Evolutionary conservation across 2,888 invertebrate genomes (phyloP).

Genomic region (Chrysolina haemoptera): DNA sequence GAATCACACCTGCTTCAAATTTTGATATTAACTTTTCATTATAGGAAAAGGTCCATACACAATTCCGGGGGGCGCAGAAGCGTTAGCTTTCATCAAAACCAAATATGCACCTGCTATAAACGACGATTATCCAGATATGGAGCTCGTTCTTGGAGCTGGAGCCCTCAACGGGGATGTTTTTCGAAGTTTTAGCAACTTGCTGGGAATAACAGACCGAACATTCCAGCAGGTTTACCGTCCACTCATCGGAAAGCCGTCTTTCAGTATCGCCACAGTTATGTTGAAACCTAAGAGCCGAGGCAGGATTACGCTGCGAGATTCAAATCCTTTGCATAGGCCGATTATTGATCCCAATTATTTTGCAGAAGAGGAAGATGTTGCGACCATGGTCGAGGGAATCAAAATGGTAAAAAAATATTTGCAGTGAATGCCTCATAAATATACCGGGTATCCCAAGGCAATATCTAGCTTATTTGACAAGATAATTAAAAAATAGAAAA

Average conservation of each 20-base stretch:
- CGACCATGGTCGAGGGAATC: constrained; percentile 81
- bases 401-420: constrained; percentile 73
- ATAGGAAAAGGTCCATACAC: constrained; percentile 79
- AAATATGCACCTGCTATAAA: constrained; percentile 70
- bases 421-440: too few relatives aligned
- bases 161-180: constrained; percentile 82
- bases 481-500: too few relatives aligned
- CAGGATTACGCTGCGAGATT: constrained; percentile 78
- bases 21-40: not conserved
- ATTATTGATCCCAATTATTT: constrained; percentile 88
- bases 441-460: too few relatives aligned
- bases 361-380: constrained; percentile 79
- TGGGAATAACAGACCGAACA: constrained; percentile 78
- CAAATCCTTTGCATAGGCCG: constrained; percentile 84
- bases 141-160: constrained; percentile 85
- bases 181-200: constrained; percentile 76
- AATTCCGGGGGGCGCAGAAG: constrained; percentile 84
- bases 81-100: constrained; percentile 82
- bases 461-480: too few relatives aligned
- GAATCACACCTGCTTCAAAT: too few relatives aligned
- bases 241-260: constrained; percentile 73
- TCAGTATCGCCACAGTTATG: constrained; percentile 82
- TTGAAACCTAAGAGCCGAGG: constrained; percentile 84
- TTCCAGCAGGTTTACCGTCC: constrained; percentile 73
- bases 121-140: constrained; percentile 82